Evolutionary conservation across 2,797 vertebrate species (phyloP).

Genomic region (Chaunax sp.): DNA sequence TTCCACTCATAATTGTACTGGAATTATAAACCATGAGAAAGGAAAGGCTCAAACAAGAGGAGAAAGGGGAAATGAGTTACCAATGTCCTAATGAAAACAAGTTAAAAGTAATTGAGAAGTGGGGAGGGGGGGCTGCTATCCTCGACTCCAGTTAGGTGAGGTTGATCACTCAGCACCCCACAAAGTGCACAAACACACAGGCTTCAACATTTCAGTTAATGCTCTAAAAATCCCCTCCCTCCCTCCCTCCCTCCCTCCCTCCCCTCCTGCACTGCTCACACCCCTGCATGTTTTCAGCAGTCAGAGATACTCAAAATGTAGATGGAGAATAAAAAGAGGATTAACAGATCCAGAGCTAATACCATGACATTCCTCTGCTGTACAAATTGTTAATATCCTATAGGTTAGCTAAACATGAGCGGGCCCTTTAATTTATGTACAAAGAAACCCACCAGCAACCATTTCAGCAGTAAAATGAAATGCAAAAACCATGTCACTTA

Average conservation of each 20-base stretch:
- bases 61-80: background rate
- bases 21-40: constrained; percentile 70
- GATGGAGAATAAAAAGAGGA: constrained; percentile 80
- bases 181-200: constrained; percentile 79
- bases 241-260: constrained; percentile 26
- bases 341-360: constrained; percentile 89
- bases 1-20: constrained; percentile 75
- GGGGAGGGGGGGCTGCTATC: background rate
- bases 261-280: constrained; percentile 18
- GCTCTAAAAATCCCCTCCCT: constrained; percentile 65
- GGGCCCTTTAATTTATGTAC: constrained; percentile 90
- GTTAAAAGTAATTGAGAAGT: constrained; percentile 36
- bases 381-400: constrained; percentile 94
- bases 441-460: constrained; percentile 88
- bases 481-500: constrained; percentile 75
- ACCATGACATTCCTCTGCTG: constrained; percentile 94
- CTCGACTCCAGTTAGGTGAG: constrained; percentile 68
- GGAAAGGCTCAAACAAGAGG: constrained; percentile 48
- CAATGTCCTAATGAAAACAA: constrained; percentile 21
- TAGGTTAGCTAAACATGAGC: constrained; percentile 87
- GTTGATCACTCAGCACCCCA: constrained; percentile 74
- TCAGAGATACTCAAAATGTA: constrained; percentile 83
- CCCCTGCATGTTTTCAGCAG: constrained; percentile 66
- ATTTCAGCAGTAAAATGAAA: constrained; percentile 88
- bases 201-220: constrained; percentile 81